A percentile compares a stretch with the other conserved stretches of the same genome.
Conservation (phyloP, 2,888 invertebrate genomes). For the Protonemura montana region DNA sequence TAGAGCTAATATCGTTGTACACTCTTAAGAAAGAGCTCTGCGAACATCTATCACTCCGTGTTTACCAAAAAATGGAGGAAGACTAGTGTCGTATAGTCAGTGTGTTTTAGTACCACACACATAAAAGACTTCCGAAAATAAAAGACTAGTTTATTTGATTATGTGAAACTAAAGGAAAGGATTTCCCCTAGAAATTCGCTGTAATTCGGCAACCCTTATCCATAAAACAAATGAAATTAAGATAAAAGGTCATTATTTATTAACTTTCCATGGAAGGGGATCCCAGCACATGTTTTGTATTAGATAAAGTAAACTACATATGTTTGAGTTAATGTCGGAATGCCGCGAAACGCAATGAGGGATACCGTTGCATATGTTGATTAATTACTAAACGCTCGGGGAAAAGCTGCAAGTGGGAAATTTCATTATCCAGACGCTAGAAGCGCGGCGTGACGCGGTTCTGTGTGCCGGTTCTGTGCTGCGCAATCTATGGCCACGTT, state of each 20-base stretch:
- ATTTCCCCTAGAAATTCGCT: not conserved
- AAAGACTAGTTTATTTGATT: not conserved
- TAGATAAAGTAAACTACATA: conserved; percentile 29
- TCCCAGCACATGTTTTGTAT: conserved; percentile 26
- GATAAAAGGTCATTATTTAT: conserved; percentile 31
- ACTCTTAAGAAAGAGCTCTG: not conserved
- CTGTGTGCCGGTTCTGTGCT: not conserved
- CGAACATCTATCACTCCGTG: not conserved
- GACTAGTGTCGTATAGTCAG: not conserved
- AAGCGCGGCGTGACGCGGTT: not conserved
- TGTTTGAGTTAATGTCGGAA: conserved; percentile 26
- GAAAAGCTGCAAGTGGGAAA: conserved; percentile 39
- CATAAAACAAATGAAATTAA: conserved; percentile 30
- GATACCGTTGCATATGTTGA: conserved; percentile 20
- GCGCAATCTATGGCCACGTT: not conserved
- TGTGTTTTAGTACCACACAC: not conserved
- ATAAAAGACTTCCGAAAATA: not conserved
- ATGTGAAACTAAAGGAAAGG: not conserved
- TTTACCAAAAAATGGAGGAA: not conserved
- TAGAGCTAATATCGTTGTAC: not conserved
- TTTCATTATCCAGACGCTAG: conserved; percentile 23
- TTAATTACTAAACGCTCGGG: conserved; percentile 2
- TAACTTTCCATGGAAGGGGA: not conserved
- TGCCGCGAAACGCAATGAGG: conserved; percentile 18
- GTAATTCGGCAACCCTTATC: not conserved